Conservation (phyloP, 2,797 vertebrate genomes). For the Malacoctenus gilli region DNA sequence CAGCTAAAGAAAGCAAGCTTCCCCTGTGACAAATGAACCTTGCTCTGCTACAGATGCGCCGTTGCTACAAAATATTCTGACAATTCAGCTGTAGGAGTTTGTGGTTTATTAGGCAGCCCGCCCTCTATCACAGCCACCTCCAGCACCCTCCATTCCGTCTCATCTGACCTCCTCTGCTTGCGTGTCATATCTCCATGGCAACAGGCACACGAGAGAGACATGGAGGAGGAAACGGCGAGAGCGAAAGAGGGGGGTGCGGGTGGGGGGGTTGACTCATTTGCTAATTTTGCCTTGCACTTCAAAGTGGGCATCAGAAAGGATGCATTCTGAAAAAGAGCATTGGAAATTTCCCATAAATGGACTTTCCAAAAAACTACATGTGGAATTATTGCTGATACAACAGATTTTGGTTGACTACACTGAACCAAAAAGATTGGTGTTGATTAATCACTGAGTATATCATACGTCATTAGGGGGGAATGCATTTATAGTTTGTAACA, state of each 20-base stretch:
- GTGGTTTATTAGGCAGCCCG: constrained; percentile 67
- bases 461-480: constrained; percentile 16
- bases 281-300: constrained; percentile 75
- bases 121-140: constrained; percentile 60
- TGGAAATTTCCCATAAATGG: not conserved
- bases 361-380: constrained; percentile 43
- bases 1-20: constrained; percentile 43
- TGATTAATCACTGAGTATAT: constrained; percentile 14
- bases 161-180: constrained; percentile 80
- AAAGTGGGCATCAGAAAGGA: constrained; percentile 64
- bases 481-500: not conserved
- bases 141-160: constrained; percentile 70
- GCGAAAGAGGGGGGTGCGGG: constrained; percentile 10
- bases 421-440: constrained; percentile 12
- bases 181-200: constrained; percentile 81
- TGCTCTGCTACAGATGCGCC: constrained; percentile 21
- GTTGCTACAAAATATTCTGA: constrained; percentile 61
- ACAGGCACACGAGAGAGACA: constrained; percentile 73
- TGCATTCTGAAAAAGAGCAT: constrained; percentile 48
- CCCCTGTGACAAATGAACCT: constrained; percentile 15
- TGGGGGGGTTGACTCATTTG: constrained; percentile 70
- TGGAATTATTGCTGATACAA: constrained; percentile 36
- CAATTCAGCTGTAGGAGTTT: constrained; percentile 59
- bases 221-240: constrained; percentile 30
- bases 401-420: constrained; percentile 14